A percentile compares a stretch with the other conserved stretches of the same genome.
Conservation (phyloP, 30 jellyfish, hydroid and myxozoan genomes). For the Cassiopea xamachana region DNA sequence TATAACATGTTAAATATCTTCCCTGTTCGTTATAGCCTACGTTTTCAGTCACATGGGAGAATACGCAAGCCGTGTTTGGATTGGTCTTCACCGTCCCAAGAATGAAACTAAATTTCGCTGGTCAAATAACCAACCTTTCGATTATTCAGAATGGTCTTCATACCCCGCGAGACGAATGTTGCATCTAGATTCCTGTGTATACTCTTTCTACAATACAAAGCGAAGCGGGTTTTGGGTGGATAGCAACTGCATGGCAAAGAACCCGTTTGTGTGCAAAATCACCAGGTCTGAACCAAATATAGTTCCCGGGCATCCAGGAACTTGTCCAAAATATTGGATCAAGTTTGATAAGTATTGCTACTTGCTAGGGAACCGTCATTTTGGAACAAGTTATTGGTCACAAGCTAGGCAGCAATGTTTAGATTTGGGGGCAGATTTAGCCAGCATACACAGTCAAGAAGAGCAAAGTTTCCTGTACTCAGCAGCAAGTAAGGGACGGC, state of each 20-base stretch:
- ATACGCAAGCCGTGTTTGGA: slow-evolving; percentile 78
- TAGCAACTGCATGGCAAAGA: slow-evolving; percentile 75
- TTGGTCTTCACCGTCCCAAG: slow-evolving; percentile 83
- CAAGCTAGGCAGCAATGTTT: slow-evolving; percentile 86
- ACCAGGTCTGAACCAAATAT: slow-evolving; percentile 42
- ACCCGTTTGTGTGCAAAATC: slow-evolving; percentile 89
- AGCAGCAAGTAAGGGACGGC: slow-evolving; percentile 58
- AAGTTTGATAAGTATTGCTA: slow-evolving; percentile 81
- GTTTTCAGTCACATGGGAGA: slow-evolving; percentile 80
- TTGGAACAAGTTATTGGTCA: slow-evolving; percentile 76
- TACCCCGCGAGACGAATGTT: slow-evolving; percentile 41
- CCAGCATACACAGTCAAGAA: slow-evolving; percentile 70
- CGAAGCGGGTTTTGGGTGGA: slow-evolving; percentile 78
- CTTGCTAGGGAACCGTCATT: slow-evolving; percentile 40
- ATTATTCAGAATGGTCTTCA: slow-evolving; percentile 79
- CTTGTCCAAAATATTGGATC: slow-evolving; percentile 88
- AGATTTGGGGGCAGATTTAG: slow-evolving; percentile 85
- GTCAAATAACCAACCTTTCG: slow-evolving; percentile 82
- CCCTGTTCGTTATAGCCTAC: slow-evolving; percentile 43
- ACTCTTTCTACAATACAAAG: slow-evolving; percentile 11
- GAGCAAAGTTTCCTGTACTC: slow-evolving; percentile 67
- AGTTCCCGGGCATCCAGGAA: slow-evolving; percentile 81
- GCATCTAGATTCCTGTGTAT: slow-evolving; percentile 47
- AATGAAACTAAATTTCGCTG: slow-evolving; percentile 71
- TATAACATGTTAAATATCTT: too few relatives aligned